A percentile compares a stretch with the other conserved stretches of the same genome.
phyloP scores from a whole-genome alignment of 2,888 invertebrate genomes.

The Conops quadrifasciatus region DNA sequence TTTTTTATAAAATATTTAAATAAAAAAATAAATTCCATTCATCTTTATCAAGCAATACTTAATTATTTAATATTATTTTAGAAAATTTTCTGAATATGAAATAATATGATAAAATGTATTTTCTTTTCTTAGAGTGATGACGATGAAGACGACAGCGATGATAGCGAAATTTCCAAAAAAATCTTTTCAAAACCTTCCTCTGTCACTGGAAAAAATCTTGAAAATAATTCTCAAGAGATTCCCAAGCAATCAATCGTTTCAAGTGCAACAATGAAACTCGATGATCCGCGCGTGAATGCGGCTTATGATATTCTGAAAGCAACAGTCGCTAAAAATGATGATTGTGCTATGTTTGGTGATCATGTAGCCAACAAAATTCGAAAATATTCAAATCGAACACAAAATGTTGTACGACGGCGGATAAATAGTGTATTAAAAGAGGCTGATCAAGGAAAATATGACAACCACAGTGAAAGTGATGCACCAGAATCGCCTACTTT shows the following conservation, averaged over 20 bases:
- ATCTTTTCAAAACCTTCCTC: background rate
- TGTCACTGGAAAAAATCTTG: no score
- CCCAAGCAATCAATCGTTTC: no score
- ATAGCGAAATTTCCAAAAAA: background rate
- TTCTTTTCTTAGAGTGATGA: background rate
- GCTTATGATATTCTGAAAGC: slow-evolving; percentile 6
- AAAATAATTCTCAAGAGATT: no score
- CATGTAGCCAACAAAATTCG: slow-evolving; percentile 34
- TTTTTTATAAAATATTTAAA: no score
- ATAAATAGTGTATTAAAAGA: slow-evolving; percentile 34
- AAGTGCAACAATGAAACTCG: background rate
- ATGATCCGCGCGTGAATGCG: slow-evolving; percentile 9
- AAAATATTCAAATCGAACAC: slow-evolving; percentile 24
- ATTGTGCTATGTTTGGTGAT: slow-evolving; percentile 29
- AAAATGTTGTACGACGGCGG: slow-evolving; percentile 27
- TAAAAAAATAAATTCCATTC: no score
- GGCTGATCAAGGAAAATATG: slow-evolving; percentile 37
- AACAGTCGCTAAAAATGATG: slow-evolving; percentile 6
- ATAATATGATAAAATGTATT: no score
- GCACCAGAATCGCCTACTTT: no score
- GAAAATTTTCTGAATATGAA: no score
- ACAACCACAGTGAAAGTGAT: background rate
- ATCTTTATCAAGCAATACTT: no score
- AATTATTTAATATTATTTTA: no score
- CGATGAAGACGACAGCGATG: no score